phyloP scores from a whole-genome alignment of 2,797 vertebrate species.

The Syngnathus acus region DNA sequence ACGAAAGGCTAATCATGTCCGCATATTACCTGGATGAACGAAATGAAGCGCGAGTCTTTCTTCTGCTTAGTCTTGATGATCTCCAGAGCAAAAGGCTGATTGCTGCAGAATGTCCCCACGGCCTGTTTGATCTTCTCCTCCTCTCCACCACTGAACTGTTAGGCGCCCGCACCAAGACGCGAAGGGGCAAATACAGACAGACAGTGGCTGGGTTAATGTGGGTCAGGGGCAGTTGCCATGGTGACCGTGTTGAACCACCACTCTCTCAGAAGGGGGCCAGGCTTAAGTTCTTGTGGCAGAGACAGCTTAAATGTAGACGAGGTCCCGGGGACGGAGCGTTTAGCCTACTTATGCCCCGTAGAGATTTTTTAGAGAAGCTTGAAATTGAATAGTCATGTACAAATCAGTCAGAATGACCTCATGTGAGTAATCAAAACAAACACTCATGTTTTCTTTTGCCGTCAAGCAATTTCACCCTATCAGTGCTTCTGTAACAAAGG shows the following conservation, averaged over 20 bases:
- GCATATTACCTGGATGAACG: slow-evolving; percentile 83
- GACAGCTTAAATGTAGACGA: slow-evolving; percentile 32
- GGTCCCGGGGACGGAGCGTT: slow-evolving; percentile 29
- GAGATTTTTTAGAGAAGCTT: slow-evolving; percentile 27
- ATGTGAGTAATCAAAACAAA: slow-evolving; percentile 21
- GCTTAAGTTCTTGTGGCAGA: slow-evolving; percentile 24
- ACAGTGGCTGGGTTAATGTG: slow-evolving; percentile 26
- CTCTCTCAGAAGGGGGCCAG: slow-evolving; percentile 29
- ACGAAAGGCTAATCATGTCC: background rate
- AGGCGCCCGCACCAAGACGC: slow-evolving; percentile 23
- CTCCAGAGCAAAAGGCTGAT: slow-evolving; percentile 95
- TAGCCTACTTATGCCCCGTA: slow-evolving; percentile 38
- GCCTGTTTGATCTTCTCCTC: slow-evolving; percentile 93
- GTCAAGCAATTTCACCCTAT: slow-evolving; percentile 35
- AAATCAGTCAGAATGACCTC: too few relatives aligned
- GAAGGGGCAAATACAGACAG: slow-evolving; percentile 18
- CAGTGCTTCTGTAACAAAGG: slow-evolving; percentile 40
- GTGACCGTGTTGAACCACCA: slow-evolving; percentile 28
- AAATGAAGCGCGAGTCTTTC: slow-evolving; percentile 89
- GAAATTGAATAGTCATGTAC: background rate
- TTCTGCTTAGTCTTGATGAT: slow-evolving; percentile 96
- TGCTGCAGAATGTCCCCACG: slow-evolving; percentile 94
- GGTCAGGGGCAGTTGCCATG: slow-evolving; percentile 36
- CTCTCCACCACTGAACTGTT: slow-evolving; percentile 85
- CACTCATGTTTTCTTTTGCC: slow-evolving; percentile 20